These are phyloP conservation scores for Phaedon cochleariae DNA, from an alignment of 2,888 invertebrate genomes.

Conservation along the genomic window DNA sequence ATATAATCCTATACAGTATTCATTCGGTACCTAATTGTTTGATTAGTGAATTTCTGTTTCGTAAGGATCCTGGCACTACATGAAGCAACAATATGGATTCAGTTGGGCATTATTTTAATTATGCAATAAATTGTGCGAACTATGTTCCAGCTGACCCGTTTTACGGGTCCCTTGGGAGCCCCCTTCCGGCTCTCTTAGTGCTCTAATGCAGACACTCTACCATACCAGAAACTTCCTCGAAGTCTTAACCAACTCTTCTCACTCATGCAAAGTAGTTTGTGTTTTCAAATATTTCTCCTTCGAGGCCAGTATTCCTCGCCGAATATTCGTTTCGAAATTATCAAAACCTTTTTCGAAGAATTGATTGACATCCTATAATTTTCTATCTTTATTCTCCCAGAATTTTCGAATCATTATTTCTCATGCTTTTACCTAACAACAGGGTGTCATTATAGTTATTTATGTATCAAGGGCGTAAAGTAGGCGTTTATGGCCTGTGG, in stretches of 20 bases:
- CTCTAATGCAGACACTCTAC: conserved; percentile 33
- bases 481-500: too few species aligned
- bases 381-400: too few species aligned
- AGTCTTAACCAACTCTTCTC: conserved; percentile 31
- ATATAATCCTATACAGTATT: too few species aligned
- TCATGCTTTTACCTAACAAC: too few species aligned
- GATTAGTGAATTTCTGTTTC: too few species aligned
- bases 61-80: neutral
- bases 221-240: conserved; percentile 30
- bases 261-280: conserved; percentile 16
- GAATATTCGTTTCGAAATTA: neutral
- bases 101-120: conserved; percentile 34
- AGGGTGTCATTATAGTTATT: too few species aligned
- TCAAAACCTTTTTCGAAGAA: too few species aligned
- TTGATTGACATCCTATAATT: too few species aligned
- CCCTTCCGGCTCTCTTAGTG: conserved; percentile 31
- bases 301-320: neutral
- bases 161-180: conserved; percentile 33
- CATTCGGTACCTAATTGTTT: too few species aligned
- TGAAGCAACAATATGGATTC: conserved; percentile 6
- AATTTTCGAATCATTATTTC: too few species aligned
- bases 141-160: conserved; percentile 38
- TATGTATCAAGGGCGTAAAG: too few species aligned
- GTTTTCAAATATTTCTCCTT: neutral
- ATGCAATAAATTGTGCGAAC: conserved; percentile 36